Evolutionary conservation across 2,113 vertebrate species (phyloP).

Genomic region (Bungarus multicinctus): DNA sequence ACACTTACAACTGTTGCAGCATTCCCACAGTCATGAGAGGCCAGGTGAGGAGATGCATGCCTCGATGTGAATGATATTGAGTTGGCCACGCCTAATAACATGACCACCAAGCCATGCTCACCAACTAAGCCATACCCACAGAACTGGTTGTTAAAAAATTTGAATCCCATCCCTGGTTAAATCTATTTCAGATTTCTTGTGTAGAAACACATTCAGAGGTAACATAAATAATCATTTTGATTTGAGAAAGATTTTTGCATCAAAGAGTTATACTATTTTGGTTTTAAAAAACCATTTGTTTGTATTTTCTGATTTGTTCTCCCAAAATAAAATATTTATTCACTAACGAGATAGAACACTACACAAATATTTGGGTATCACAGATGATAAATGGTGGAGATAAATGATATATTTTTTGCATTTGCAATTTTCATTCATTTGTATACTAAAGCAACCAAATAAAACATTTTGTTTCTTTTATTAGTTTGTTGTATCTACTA

Average conservation of each 20-base stretch:
- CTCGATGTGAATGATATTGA: too few relatives aligned
- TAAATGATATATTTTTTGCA: conserved; percentile 34
- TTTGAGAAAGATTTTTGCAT: neutral
- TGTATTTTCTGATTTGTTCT: conserved; percentile 14
- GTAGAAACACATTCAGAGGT: neutral
- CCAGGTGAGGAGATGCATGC: too few relatives aligned
- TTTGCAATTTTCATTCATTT: conserved; percentile 24
- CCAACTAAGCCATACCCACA: too few relatives aligned
- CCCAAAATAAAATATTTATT: neutral
- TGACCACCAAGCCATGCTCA: too few relatives aligned
- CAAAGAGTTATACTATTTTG: neutral
- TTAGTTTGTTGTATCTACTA: conserved; percentile 36
- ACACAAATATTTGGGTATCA: neutral
- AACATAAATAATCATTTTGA: neutral
- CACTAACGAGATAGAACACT: neutral
- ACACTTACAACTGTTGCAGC: too few relatives aligned
- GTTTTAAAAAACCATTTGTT: neutral
- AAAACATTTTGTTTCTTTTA: conserved; percentile 44
- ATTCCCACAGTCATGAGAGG: too few relatives aligned
- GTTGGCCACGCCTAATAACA: too few relatives aligned
- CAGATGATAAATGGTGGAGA: conserved; percentile 21
- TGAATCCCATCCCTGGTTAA: too few relatives aligned
- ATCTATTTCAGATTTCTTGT: neutral
- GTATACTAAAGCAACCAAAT: neutral
- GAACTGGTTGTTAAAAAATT: too few relatives aligned